Evolutionary conservation across 2,888 invertebrate genomes (phyloP).

Genomic region (Cecidostiba fungosa): DNA sequence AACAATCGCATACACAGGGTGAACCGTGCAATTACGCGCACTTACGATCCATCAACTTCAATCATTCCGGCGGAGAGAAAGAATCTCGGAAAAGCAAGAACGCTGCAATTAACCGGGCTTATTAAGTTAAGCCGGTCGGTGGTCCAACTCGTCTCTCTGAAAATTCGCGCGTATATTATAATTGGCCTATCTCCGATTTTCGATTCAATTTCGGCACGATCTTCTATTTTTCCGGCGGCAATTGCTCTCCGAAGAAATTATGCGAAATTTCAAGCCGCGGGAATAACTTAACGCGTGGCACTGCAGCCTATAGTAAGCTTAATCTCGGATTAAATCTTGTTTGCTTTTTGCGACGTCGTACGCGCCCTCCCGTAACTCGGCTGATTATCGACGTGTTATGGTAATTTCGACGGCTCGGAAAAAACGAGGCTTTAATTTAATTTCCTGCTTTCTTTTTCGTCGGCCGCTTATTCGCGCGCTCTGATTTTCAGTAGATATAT

Average conservation of each 20-base stretch:
- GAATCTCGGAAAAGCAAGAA: constrained; percentile 49
- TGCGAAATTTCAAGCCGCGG: not conserved
- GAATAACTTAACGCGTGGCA: too few relatives aligned
- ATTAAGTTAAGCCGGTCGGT: constrained; percentile 70
- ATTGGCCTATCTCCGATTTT: not conserved
- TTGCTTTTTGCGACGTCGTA: constrained; percentile 18
- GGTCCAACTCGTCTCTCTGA: constrained; percentile 61
- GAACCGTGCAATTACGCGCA: not conserved
- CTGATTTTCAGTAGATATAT: not conserved
- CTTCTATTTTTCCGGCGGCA: not conserved
- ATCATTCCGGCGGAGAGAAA: not conserved
- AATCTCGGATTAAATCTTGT: constrained; percentile 35
- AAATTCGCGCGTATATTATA: not conserved
- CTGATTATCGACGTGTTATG: constrained; percentile 51
- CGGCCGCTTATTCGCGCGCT: not conserved
- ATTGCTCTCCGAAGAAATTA: not conserved
- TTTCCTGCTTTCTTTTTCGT: not conserved
- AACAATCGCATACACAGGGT: not conserved
- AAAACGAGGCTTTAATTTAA: constrained; percentile 5
- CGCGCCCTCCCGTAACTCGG: not conserved
- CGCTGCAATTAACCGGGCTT: constrained; percentile 70
- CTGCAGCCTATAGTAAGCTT: not conserved
- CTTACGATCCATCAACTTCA: not conserved
- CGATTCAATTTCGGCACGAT: not conserved
- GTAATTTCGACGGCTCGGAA: constrained; percentile 32